A percentile compares a stretch with the other conserved stretches of the same genome.
Evolutionary conservation across 1,140 invertebrate species (phyloP).

Genomic region (Tribolium castaneum): DNA sequence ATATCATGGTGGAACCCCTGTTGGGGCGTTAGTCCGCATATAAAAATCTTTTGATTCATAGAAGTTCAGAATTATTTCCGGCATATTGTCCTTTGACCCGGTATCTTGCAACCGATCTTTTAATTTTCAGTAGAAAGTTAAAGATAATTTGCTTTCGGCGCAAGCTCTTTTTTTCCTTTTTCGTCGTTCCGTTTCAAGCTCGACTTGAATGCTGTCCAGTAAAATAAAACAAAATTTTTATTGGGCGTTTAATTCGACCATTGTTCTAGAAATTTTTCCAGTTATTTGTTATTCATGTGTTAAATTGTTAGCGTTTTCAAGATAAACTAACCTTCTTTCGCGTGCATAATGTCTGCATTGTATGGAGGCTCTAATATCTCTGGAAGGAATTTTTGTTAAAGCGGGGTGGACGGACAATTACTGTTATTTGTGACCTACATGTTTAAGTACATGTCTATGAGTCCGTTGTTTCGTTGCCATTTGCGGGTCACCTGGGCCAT

Average conservation of each 20-base stretch:
- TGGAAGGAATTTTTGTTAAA: conserved; percentile 7
- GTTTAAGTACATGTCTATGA: conserved; percentile 17
- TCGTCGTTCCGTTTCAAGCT: background rate
- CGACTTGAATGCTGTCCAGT: background rate
- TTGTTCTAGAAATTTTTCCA: conserved; percentile 3
- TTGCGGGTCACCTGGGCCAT: conserved; percentile 39
- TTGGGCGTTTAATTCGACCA: conserved; percentile 19
- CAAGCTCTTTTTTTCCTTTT: background rate
- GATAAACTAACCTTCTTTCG: background rate
- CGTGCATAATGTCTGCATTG: conserved; percentile 1
- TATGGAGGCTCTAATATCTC: background rate
- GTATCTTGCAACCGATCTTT: background rate
- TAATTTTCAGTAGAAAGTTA: background rate
- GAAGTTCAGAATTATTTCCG: conserved; percentile 35
- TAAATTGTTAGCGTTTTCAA: conserved; percentile 25
- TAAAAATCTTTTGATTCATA: conserved; percentile 34
- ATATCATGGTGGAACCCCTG: conserved; percentile 45
- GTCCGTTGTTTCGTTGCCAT: conserved; percentile 20
- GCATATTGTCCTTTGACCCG: conserved; percentile 44
- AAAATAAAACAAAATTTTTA: conserved; percentile 13
- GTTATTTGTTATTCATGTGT: conserved; percentile 27
- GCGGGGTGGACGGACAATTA: background rate
- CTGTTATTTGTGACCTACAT: conserved; percentile 30
- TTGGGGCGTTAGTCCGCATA: conserved; percentile 14
- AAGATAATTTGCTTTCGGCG: no score